Evolutionary conservation across 2,888 invertebrate genomes (phyloP).

Genomic region (Strigamia maritima): DNA sequence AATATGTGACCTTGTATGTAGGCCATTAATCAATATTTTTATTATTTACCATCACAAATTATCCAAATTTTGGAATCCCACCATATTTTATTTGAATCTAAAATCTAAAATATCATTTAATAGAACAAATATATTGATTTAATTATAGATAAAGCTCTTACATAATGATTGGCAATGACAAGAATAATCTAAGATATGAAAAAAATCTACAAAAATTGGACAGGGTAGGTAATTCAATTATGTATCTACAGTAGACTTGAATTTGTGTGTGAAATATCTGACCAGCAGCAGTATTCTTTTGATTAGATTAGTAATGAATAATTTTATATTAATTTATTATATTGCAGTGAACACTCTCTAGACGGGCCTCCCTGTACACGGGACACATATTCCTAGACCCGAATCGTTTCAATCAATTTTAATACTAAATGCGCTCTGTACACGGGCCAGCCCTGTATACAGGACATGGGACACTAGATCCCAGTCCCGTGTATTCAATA

Average conservation of each 20-base stretch:
- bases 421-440: too few relatives aligned
- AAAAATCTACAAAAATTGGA: constrained; percentile 13
- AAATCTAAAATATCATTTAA: neutral
- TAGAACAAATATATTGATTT: too few relatives aligned
- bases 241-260: neutral
- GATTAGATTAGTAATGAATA: neutral
- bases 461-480: too few relatives aligned
- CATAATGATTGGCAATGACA: neutral
- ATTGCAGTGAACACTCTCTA: too few relatives aligned
- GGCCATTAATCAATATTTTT: neutral
- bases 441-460: too few relatives aligned
- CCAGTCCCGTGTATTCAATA: too few relatives aligned
- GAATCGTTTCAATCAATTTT: too few relatives aligned
- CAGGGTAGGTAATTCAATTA: neutral
- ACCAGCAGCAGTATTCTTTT: constrained; percentile 9
- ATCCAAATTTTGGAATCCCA: neutral
- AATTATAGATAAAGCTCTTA: too few relatives aligned
- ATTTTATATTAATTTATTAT: neutral
- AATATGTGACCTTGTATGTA: neutral
- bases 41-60: neutral
- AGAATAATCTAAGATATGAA: neutral
- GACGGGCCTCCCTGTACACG: too few relatives aligned
- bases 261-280: constrained; percentile 2
- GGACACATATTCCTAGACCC: too few relatives aligned
- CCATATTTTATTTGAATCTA: neutral